Conservation (phyloP, 2,797 vertebrate genomes). For the Lagothrix lagotricha region DNA sequence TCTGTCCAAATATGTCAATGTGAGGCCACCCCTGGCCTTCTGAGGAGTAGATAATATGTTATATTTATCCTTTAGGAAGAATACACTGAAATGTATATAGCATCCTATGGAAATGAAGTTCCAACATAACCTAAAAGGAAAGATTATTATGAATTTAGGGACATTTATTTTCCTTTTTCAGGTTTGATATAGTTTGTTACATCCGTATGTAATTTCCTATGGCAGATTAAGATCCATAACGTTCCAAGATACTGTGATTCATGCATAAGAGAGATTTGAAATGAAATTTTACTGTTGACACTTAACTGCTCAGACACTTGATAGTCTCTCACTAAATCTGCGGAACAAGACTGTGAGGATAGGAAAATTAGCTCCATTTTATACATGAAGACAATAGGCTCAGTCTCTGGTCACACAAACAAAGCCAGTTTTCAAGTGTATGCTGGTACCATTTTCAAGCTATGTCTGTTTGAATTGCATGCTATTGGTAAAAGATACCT, state of each 20-base stretch:
- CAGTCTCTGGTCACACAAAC: neutral
- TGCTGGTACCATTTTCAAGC: neutral
- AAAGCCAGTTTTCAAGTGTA: neutral
- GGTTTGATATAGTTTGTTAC: conserved; percentile 18
- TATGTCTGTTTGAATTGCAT: neutral
- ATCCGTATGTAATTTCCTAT: conserved; percentile 40
- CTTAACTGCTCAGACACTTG: neutral
- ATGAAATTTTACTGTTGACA: conserved; percentile 32
- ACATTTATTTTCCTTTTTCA: neutral
- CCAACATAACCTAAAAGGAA: neutral
- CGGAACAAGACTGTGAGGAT: neutral
- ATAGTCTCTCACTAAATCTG: neutral
- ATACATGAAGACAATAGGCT: neutral
- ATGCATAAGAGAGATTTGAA: conserved; percentile 17
- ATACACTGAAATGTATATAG: neutral
- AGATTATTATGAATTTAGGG: neutral
- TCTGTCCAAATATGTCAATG: neutral
- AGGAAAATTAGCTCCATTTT: neutral
- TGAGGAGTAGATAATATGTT: neutral
- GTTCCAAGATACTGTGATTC: neutral
- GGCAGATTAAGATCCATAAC: conserved; percentile 30
- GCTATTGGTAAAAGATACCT: neutral
- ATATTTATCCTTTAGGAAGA: neutral
- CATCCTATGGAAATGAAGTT: neutral
- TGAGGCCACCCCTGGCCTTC: neutral